These are phyloP conservation scores for Neodiprion virginianus DNA, from an alignment of 1,140 invertebrate species.

Conservation along the genomic window DNA sequence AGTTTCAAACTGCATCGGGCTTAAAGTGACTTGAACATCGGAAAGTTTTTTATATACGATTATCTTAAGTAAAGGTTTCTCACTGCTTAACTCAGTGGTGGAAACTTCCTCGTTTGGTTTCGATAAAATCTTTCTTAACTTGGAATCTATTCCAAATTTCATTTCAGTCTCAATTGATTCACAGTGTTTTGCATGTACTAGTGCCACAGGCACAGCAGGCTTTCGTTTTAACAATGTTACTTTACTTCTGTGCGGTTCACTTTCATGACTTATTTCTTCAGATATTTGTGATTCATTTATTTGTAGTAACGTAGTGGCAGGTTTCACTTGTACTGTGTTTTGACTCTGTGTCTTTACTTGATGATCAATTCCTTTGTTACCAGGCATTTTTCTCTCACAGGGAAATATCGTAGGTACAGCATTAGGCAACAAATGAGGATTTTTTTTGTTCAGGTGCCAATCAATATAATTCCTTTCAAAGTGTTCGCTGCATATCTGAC, in stretches of 20 bases:
- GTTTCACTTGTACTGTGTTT: constrained; percentile 20
- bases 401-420: constrained; percentile 38
- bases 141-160: neutral
- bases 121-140: constrained; percentile 23
- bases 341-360: constrained; percentile 11
- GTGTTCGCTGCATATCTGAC: constrained; percentile 37
- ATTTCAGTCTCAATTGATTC: too few relatives aligned
- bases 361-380: constrained; percentile 9
- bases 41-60: constrained; percentile 33
- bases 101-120: constrained; percentile 17
- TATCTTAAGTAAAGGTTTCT: constrained; percentile 34
- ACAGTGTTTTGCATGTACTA: too few relatives aligned
- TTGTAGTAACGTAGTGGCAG: neutral
- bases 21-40: constrained; percentile 4
- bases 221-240: neutral
- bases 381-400: neutral
- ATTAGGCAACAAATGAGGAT: constrained; percentile 27
- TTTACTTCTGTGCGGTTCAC: constrained; percentile 9
- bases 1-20: neutral
- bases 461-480: constrained; percentile 34
- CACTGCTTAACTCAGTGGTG: constrained; percentile 9
- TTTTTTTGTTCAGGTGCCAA: constrained; percentile 22
- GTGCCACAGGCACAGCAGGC: too few relatives aligned
- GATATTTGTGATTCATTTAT: constrained; percentile 17
- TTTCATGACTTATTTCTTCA: neutral